Conservation (phyloP, 2,888 invertebrate genomes). For the Pecten maximus region DNA sequence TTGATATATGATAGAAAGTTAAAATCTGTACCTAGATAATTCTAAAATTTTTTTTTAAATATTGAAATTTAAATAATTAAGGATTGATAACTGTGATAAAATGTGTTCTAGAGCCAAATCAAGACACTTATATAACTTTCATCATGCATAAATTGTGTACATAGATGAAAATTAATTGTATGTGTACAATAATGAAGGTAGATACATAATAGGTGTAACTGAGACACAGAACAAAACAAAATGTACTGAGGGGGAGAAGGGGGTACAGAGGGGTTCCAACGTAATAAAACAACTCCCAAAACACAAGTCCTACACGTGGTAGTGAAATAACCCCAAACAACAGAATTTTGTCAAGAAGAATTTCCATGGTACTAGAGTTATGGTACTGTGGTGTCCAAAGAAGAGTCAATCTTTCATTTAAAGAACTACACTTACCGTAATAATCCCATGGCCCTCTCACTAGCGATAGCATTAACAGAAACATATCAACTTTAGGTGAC, state of each 20-base stretch:
- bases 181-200: not conserved
- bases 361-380: not conserved
- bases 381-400: not conserved
- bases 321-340: not conserved
- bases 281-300: not conserved
- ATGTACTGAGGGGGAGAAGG: not conserved
- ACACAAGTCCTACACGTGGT: not conserved
- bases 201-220: not conserved
- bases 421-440: slow-evolving; percentile 93
- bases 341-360: not conserved
- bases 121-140: not conserved
- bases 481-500: not conserved
- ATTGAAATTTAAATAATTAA: too few relatives aligned
- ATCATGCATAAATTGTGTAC: not conserved
- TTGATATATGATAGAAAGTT: too few relatives aligned
- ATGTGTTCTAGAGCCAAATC: too few relatives aligned
- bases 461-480: slow-evolving; percentile 59
- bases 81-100: too few relatives aligned
- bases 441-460: slow-evolving; percentile 96
- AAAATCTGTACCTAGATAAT: too few relatives aligned
- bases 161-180: not conserved
- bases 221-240: not conserved
- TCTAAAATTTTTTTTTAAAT: too few relatives aligned
- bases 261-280: not conserved
- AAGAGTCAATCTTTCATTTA: not conserved